These are phyloP conservation scores for Zapornia atra DNA, from an alignment of 2,113 vertebrate genomes.

Conservation along the genomic window DNA sequence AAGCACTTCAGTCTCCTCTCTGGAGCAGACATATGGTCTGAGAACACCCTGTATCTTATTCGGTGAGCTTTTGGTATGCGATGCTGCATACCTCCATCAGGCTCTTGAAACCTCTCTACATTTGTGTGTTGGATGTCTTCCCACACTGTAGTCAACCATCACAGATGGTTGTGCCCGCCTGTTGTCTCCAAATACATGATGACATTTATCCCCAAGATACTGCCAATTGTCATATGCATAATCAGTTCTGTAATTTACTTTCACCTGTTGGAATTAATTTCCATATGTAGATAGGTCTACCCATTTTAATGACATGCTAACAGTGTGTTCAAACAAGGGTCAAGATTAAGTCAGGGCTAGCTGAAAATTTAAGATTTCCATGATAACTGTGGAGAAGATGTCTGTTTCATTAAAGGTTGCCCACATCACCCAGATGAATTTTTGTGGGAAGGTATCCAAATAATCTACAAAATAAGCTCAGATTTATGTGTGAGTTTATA, in stretches of 20 bases:
- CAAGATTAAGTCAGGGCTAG: background rate
- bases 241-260: background rate
- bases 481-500: background rate
- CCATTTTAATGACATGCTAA: background rate
- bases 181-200: background rate
- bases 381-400: background rate
- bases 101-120: background rate
- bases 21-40: background rate
- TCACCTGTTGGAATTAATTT: background rate
- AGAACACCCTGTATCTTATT: background rate
- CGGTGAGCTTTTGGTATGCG: background rate
- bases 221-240: background rate
- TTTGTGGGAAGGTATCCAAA: background rate
- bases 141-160: rapidly evolving
- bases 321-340: background rate
- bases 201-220: background rate
- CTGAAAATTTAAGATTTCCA: background rate
- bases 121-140: background rate
- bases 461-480: background rate
- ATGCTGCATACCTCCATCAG: background rate
- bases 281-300: background rate
- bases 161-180: background rate
- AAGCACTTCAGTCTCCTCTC: background rate
- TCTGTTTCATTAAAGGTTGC: background rate
- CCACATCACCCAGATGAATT: background rate